phyloP scores from a whole-genome alignment of 2,888 invertebrate genomes.

The Abrostola triplasia region DNA sequence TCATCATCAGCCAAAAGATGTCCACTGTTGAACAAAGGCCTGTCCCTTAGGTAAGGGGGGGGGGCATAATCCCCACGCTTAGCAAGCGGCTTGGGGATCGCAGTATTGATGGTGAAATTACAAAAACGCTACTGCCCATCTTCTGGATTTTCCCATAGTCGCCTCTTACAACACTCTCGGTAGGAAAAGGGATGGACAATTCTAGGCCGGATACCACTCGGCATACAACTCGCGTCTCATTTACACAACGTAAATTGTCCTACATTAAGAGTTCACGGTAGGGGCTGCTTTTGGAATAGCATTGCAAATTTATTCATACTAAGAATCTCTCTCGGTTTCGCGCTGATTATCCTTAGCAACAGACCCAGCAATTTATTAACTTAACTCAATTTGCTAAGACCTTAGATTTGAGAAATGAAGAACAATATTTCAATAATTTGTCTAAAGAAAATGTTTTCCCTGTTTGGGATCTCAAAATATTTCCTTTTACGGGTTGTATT shows the following conservation, averaged over 20 bases:
- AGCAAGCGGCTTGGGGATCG: too few relatives aligned
- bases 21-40: too few relatives aligned
- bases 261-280: not conserved
- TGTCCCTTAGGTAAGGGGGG: too few relatives aligned
- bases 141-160: too few relatives aligned
- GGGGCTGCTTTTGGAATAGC: not conserved
- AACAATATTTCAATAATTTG: conserved; percentile 29
- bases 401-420: conserved; percentile 20
- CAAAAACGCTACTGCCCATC: too few relatives aligned
- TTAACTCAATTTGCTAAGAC: conserved; percentile 37
- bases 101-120: too few relatives aligned
- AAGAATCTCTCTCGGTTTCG: conserved; percentile 10
- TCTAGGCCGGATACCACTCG: too few relatives aligned
- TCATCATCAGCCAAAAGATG: too few relatives aligned
- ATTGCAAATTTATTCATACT: conserved; percentile 6
- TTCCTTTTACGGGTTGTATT: not conserved
- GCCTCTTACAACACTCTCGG: too few relatives aligned
- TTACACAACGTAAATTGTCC: too few relatives aligned
- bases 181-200: not conserved
- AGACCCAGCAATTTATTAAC: conserved; percentile 39
- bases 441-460: conserved; percentile 12
- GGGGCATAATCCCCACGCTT: too few relatives aligned
- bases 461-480: not conserved
- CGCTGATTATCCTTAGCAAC: conserved; percentile 23
- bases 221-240: too few relatives aligned